Conservation (phyloP, 2,888 invertebrate genomes). For the Ochropacha duplaris region DNA sequence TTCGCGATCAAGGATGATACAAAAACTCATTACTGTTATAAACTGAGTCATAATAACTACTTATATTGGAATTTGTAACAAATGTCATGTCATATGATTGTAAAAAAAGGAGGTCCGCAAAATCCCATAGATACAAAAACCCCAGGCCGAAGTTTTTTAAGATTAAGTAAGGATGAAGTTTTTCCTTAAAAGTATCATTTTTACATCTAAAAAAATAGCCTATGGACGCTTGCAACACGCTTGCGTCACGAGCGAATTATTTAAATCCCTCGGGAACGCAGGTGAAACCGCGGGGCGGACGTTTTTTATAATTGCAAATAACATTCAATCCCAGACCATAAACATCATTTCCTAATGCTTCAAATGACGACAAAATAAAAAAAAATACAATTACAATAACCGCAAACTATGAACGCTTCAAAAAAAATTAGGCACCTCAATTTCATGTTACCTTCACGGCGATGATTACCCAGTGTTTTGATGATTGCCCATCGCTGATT, state of each 20-base stretch:
- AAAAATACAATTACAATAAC: not conserved
- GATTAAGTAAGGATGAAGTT: too few relatives aligned
- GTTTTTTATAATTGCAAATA: too few relatives aligned
- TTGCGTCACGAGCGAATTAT: too few relatives aligned
- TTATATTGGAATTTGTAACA: not conserved
- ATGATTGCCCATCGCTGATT: constrained; percentile 42
- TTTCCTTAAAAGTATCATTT: too few relatives aligned
- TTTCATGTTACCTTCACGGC: constrained; percentile 34
- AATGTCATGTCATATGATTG: not conserved
- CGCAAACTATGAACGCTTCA: not conserved
- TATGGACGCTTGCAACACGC: too few relatives aligned
- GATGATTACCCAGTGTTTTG: constrained; percentile 17
- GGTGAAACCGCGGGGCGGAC: too few relatives aligned
- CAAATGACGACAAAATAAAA: not conserved
- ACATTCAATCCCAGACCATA: not conserved
- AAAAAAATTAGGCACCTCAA: not conserved
- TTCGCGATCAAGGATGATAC: not conserved
- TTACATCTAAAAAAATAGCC: too few relatives aligned
- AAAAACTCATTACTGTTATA: not conserved
- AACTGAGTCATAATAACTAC: not conserved
- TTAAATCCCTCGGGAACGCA: too few relatives aligned
- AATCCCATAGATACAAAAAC: too few relatives aligned
- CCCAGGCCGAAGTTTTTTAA: too few relatives aligned
- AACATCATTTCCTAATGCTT: not conserved
- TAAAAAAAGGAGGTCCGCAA: too few relatives aligned